Evolutionary conservation across 1,140 invertebrate species (phyloP).

Genomic region (Drosophila arawakana): DNA sequence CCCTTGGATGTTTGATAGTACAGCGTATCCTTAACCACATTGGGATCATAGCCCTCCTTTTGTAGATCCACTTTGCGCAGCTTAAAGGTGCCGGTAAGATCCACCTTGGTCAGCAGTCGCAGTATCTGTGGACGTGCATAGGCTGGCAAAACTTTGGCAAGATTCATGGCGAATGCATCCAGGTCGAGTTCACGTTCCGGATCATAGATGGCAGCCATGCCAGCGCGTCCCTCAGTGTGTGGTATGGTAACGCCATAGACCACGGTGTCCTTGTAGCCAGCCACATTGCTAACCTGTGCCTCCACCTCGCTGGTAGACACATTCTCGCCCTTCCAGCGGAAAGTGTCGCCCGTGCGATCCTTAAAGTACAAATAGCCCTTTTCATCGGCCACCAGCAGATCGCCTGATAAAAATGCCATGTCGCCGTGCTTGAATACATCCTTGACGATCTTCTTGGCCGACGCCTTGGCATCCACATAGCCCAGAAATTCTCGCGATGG

Average conservation of each 20-base stretch:
- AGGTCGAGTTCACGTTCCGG: slow-evolving; percentile 89
- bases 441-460: slow-evolving; percentile 95
- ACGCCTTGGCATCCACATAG: slow-evolving; percentile 97
- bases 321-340: slow-evolving; percentile 98
- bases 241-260: slow-evolving; percentile 93
- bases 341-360: slow-evolving; percentile 98
- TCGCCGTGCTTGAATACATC: slow-evolving; percentile 96
- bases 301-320: slow-evolving; percentile 99
- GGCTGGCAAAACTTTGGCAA: slow-evolving; percentile 90
- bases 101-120: slow-evolving; percentile 91
- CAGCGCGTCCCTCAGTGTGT: slow-evolving; percentile 95
- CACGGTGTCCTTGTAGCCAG: slow-evolving; percentile 94
- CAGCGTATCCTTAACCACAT: slow-evolving; percentile 90
- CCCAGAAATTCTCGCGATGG: slow-evolving; percentile 93
- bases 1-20: slow-evolving; percentile 87
- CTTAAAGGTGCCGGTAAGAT: slow-evolving; percentile 97
- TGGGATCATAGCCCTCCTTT: slow-evolving; percentile 95
- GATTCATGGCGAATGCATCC: slow-evolving; percentile 87
- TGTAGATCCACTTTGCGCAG: slow-evolving; percentile 96
- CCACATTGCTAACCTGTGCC: slow-evolving; percentile 94
- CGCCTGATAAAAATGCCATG: slow-evolving; percentile 96
- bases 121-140: slow-evolving; percentile 96
- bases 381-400: slow-evolving; percentile 95
- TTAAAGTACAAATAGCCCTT: slow-evolving; percentile 98
- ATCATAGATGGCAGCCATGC: slow-evolving; percentile 97